A percentile compares a stretch with the other conserved stretches of the same genome.
These are phyloP conservation scores for Pinna nobilis DNA, from an alignment of 1,140 invertebrate genomes.

Conservation along the genomic window DNA sequence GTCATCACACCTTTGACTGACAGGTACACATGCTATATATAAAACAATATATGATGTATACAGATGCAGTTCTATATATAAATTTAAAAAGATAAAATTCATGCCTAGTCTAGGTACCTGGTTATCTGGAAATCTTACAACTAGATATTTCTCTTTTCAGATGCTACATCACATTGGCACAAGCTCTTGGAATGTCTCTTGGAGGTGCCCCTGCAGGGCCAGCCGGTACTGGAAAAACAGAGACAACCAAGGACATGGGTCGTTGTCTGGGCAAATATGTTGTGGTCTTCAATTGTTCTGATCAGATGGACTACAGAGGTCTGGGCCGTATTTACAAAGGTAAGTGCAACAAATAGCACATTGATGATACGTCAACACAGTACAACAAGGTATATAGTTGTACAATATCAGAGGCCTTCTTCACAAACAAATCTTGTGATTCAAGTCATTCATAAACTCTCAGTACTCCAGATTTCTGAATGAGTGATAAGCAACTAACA, in stretches of 20 bases:
- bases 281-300: slow-evolving; percentile 98
- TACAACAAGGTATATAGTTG: too few species aligned
- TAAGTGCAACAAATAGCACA: slow-evolving; percentile 52
- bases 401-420: too few species aligned
- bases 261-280: slow-evolving; percentile 98
- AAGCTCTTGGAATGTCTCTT: slow-evolving; percentile 96
- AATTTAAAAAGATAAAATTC: neutral
- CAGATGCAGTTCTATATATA: too few species aligned
- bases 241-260: slow-evolving; percentile 98
- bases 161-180: slow-evolving; percentile 97
- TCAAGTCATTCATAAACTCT: too few species aligned
- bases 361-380: too few species aligned
- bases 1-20: slow-evolving; percentile 98
- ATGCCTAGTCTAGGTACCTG: neutral
- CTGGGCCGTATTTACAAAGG: slow-evolving; percentile 93
- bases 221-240: slow-evolving; percentile 97
- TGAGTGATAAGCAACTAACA: too few species aligned
- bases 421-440: too few species aligned
- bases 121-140: neutral
- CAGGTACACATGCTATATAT: too few species aligned
- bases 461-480: too few species aligned
- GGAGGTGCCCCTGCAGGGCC: slow-evolving; percentile 96
- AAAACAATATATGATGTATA: too few species aligned
- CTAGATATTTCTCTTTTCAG: slow-evolving; percentile 76
- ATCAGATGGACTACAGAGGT: slow-evolving; percentile 98